phyloP scores from a whole-genome alignment of 2,113 vertebrate species.

The Anolis carolinensis region DNA sequence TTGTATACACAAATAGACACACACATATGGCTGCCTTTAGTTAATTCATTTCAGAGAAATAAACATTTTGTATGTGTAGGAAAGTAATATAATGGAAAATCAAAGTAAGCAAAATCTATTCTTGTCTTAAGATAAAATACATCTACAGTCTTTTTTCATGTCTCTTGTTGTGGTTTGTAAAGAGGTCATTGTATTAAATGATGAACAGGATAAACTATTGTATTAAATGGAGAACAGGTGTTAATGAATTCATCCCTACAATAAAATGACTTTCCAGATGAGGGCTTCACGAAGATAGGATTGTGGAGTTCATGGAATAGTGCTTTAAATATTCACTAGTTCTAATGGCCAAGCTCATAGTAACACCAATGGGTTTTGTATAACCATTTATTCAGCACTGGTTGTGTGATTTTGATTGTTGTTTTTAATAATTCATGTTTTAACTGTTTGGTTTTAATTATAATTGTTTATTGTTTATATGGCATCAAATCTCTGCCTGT shows the following conservation, averaged over 20 bases:
- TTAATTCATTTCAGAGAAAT: slow-evolving; percentile 47
- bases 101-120: accelerated
- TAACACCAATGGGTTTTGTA: too few species aligned
- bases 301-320: not conserved
- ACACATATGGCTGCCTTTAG: not conserved
- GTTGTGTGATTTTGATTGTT: too few species aligned
- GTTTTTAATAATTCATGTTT: too few species aligned
- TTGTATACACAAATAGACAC: not conserved
- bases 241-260: not conserved
- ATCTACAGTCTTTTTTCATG: slow-evolving; percentile 17
- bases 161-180: slow-evolving; percentile 15
- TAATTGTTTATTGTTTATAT: too few species aligned
- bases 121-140: not conserved
- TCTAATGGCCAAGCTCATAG: too few species aligned
- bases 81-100: not conserved
- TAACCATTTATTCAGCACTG: too few species aligned
- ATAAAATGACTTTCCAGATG: not conserved
- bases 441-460: too few species aligned
- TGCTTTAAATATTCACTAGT: not conserved
- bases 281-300: not conserved
- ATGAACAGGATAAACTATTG: not conserved
- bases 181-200: slow-evolving; percentile 8
- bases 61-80: not conserved
- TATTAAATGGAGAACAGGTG: slow-evolving; percentile 11
- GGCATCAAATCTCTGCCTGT: too few species aligned